These are phyloP conservation scores for Amblyornis subalaris DNA, from an alignment of 2,113 vertebrate genomes.

Conservation along the genomic window DNA sequence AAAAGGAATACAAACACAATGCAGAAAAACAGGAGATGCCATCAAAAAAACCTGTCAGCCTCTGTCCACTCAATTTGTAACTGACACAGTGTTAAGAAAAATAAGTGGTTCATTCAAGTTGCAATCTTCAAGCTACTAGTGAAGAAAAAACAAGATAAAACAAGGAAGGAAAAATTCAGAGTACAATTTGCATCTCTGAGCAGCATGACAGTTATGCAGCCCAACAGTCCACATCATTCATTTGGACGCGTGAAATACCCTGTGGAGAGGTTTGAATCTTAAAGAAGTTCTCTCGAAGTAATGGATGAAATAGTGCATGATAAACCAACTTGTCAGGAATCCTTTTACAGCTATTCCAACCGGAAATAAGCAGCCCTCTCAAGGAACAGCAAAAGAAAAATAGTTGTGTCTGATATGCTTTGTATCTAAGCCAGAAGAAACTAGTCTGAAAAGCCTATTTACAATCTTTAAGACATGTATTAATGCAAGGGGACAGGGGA, in stretches of 20 bases:
- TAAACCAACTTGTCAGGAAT: slow-evolving; percentile 31
- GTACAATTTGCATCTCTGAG: background rate
- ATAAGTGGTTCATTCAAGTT: background rate
- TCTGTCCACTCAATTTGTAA: background rate
- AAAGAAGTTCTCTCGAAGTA: background rate
- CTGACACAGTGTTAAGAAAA: background rate
- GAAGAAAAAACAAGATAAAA: background rate
- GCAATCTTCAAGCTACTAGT: background rate
- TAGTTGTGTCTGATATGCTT: background rate
- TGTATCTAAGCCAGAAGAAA: background rate
- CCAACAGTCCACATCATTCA: background rate
- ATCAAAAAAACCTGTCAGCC: background rate
- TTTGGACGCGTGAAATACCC: background rate
- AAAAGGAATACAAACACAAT: background rate
- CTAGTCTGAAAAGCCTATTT: background rate
- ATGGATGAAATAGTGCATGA: slow-evolving; percentile 13
- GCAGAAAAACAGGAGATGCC: background rate
- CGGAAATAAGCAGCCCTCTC: slow-evolving; percentile 19
- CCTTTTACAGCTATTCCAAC: background rate
- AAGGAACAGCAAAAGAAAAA: background rate
- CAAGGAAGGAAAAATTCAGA: background rate
- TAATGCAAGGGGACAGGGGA: background rate
- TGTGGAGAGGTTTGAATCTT: background rate
- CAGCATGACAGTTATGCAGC: background rate
- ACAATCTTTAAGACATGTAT: background rate